Percentiles rank a stretch among this genome's conserved stretches.
Conservation (phyloP, 2,113 vertebrate genomes). For the Parus major region DNA sequence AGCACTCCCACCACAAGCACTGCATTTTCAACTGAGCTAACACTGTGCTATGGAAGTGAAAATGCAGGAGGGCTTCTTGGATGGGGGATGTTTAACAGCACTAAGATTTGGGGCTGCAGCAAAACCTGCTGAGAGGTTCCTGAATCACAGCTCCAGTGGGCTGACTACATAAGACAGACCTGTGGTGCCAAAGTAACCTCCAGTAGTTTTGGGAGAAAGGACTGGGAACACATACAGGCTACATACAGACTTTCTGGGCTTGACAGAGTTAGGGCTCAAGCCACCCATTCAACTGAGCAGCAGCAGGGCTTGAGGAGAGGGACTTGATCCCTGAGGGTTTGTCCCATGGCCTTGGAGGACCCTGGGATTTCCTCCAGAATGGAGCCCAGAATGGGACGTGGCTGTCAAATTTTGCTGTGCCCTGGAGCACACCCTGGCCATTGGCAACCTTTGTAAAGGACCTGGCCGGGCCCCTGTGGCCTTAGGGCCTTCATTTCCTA, state of each 20-base stretch:
- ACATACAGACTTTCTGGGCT: not conserved
- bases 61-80: not conserved
- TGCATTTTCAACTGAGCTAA: not conserved
- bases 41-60: not conserved
- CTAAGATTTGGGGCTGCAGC: not conserved
- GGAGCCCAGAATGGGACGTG: fast-evolving
- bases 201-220: not conserved
- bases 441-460: not conserved
- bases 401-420: not conserved
- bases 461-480: not conserved
- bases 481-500: not conserved
- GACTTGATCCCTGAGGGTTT: not conserved
- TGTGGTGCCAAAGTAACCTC: not conserved
- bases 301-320: not conserved
- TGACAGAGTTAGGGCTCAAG: not conserved
- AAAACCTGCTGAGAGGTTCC: not conserved
- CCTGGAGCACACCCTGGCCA: not conserved
- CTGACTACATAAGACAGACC: not conserved
- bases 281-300: not conserved
- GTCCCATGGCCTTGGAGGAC: not conserved
- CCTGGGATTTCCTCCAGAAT: not conserved
- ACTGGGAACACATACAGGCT: not conserved
- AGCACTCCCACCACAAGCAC: not conserved
- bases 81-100: not conserved
- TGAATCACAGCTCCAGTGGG: not conserved